Evolutionary conservation across 2,797 vertebrate species (phyloP), one percentile per base, ranked within the genome.

Genomic region (Zenarchopterus dispar): DNA sequence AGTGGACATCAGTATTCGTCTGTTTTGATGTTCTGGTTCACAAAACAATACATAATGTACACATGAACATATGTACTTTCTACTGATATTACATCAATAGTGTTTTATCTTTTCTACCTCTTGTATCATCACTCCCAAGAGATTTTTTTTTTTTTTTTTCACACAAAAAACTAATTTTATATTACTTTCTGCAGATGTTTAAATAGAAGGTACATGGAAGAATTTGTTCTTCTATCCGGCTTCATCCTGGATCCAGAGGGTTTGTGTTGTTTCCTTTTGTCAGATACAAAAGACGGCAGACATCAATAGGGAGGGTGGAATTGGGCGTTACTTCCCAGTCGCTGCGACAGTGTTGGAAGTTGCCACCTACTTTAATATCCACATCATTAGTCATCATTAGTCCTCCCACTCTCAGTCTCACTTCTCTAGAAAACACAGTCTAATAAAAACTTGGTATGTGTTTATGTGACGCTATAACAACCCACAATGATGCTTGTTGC

Each of bases 371-470:
- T 78, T 73, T 77, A 80, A 84, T 88, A 82, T 60, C 70, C 28
- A 57, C 68, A 24, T 80, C 62, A 76, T 86, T 84, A 73, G 73
- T 78, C 79, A 28, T 80, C 62, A 76, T 86, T 84, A 73, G 75
- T 78, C 79, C 70, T 81, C 82, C 81, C 73, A 77, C 83, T 78
- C 75, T 58, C 55, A 44, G 57, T 58, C 31, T 67, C 67, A 55
- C 61, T 62, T 47, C 48, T 75, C 60, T 46, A 73, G 73, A 51
- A 73, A 62, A 64, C 47, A 24, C 19, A 9, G 18, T 64, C 36
- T n/a, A 49, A 5, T 6, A 5, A 16, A 58, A 39, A 39, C 3
- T 3, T 16, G 46, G 5, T 47, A 11, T 47, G 8, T 31, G 23
- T 39, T n/a, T 48, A 19, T 49, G 4, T 28, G 28, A 28, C 2